Evolutionary conservation across 2,888 invertebrate species (phyloP), one percentile per base, ranked within the genome.

Genomic region (Fabriciana adippe): DNA sequence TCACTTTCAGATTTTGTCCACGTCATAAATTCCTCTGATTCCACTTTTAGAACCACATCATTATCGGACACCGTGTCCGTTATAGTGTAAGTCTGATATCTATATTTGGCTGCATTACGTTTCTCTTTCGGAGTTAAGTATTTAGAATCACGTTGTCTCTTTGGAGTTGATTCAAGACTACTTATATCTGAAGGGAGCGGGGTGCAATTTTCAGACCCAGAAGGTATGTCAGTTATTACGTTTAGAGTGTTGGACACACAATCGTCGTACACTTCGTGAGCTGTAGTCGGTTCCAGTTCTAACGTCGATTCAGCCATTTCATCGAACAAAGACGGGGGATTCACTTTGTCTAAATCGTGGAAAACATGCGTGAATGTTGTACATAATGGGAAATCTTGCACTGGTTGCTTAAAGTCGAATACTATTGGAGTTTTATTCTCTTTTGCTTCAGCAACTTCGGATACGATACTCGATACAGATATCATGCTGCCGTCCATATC

Each of bases 401-500:
- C 78, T 0, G 94, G 94, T 75, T 94, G 94, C 68, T 94, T 90
- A 47, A 94, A 86, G 75, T 95, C 94, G 76, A 94, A 94, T 2
- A 94, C 84, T 1, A 94, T 85, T 1, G 94, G 86, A 0, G 82
- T 83, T 50, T 86, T 88, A 47, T 54, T 67, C 1, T 88, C 89
- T 68, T 88, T 90, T 0, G 89, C 75, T 67, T 96, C 96, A 0
- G 94, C 96, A 4, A 95, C 94, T 86, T 97, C 97, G 0, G 96
- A 97, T 35, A 95, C 95, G 68, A 97, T 95, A 81, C 97, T 97
- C 0, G 96, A 96, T 0, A 97, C 96, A 66, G 97, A 97, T 15
- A 96, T 90, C 95, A 97, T 96, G 73, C 97, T 97, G 71, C 95
- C 95, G 74, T 96, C 96, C 94, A 96, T 94, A 76, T 97, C 97